Evolutionary conservation across 23 tunicate genomes (phyloP).

Genomic region (Halocynthia aurantium): DNA sequence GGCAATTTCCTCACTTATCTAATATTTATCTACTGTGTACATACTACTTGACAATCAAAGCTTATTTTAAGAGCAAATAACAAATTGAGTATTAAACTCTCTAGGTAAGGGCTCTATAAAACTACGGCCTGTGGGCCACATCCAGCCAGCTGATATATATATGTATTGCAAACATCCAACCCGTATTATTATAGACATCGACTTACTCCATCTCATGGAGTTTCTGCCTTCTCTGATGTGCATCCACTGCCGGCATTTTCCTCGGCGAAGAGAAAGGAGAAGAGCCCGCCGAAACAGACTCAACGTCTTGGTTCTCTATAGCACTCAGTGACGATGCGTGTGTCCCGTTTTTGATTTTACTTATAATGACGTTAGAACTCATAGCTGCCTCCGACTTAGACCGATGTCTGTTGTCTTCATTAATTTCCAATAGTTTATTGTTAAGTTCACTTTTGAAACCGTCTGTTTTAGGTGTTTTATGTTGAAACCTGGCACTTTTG

Average conservation of each 20-base stretch:
- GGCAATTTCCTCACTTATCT: no score
- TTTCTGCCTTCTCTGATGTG: constrained; percentile 8
- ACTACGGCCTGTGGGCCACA: no score
- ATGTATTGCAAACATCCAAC: no score
- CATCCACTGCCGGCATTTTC: background rate
- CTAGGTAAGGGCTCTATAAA: no score
- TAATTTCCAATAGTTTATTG: no score
- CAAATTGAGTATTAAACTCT: no score
- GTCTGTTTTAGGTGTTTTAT: background rate
- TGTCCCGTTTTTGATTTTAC: background rate
- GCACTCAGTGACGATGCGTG: background rate
- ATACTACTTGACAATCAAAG: no score
- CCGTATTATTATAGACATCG: no score
- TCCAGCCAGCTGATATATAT: no score
- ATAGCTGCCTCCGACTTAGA: constrained; percentile 9
- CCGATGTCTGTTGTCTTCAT: background rate
- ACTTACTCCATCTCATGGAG: background rate
- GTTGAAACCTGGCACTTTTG: constrained; percentile 16
- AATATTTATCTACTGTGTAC: no score
- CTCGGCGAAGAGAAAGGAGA: background rate
- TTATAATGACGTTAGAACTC: background rate
- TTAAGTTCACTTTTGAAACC: no score
- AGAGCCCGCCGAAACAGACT: background rate
- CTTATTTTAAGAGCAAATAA: no score
- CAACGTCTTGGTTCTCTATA: background rate